phyloP scores from a whole-genome alignment of 2,888 invertebrate genomes.

The Orthosia cruda region DNA sequence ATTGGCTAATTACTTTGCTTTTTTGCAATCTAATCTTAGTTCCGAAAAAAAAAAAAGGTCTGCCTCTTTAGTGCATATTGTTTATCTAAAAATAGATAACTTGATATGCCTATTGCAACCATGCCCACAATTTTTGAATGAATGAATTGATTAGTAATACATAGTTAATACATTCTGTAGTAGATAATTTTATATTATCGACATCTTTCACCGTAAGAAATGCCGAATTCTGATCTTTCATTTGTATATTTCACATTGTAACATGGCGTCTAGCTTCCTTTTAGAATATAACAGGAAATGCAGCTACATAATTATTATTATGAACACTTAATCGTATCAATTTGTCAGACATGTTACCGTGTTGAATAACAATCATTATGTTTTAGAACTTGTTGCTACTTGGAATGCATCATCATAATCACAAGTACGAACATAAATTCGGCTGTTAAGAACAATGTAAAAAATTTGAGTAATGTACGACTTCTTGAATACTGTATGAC shows the following conservation, averaged over 20 bases:
- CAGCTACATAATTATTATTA: constrained; percentile 46
- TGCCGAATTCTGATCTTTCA: neutral
- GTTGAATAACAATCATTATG: constrained; percentile 49
- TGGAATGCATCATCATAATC: constrained; percentile 9
- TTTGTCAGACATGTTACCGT: constrained; percentile 44
- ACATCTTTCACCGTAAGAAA: neutral
- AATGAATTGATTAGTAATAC: neutral
- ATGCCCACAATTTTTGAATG: neutral
- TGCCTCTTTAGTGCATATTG: constrained; percentile 13
- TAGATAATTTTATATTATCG: neutral
- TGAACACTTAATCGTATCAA: constrained; percentile 52
- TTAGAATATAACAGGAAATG: constrained; percentile 50
- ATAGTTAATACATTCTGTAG: neutral
- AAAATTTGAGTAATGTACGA: neutral
- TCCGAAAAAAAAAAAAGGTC: too few relatives aligned
- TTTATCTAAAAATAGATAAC: constrained; percentile 11
- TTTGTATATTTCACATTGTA: neutral
- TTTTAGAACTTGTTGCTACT: constrained; percentile 31
- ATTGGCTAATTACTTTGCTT: constrained; percentile 49
- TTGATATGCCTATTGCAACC: neutral
- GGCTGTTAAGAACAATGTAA: neutral
- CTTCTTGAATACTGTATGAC: neutral
- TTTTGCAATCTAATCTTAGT: constrained; percentile 42
- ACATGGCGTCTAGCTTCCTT: constrained; percentile 10
- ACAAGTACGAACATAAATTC: constrained; percentile 5